A percentile compares a stretch with the other conserved stretches of the same genome.
These are phyloP conservation scores for Trachelus troglodyta DNA, from an alignment of 2,888 invertebrate genomes.

Conservation along the genomic window DNA sequence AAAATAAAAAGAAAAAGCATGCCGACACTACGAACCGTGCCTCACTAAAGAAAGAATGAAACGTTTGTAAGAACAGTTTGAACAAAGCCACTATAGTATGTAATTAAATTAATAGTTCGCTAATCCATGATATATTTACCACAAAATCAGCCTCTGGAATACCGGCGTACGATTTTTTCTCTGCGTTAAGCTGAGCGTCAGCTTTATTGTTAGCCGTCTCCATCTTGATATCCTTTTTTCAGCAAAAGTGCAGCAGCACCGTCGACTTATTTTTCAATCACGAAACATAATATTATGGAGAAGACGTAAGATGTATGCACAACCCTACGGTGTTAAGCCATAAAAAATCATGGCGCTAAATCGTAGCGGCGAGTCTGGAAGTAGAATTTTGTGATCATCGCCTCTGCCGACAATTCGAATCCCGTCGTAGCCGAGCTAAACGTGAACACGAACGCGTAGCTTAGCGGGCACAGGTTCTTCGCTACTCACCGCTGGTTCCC, in stretches of 20 bases:
- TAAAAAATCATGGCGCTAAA: no score
- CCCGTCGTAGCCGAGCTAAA: no score
- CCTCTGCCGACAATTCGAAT: no score
- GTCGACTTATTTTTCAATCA: background rate
- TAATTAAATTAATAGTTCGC: background rate
- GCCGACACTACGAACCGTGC: background rate
- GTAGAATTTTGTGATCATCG: no score
- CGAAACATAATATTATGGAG: background rate
- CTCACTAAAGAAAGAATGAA: background rate
- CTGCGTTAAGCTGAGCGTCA: constrained; percentile 54
- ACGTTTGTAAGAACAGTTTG: background rate
- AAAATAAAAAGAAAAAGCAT: background rate
- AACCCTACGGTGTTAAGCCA: no score
- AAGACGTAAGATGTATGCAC: background rate
- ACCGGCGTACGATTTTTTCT: constrained; percentile 80
- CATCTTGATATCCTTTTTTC: constrained; percentile 42
- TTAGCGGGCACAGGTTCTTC: no score
- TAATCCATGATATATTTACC: constrained; percentile 67
- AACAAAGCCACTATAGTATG: constrained; percentile 6
- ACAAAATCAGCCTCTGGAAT: constrained; percentile 91
- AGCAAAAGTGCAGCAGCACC: background rate
- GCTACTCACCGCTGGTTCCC: no score
- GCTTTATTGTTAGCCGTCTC: constrained; percentile 50
- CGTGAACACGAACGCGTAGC: no score
- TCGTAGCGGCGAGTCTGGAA: no score